Conservation (phyloP, 2,888 invertebrate genomes). For the Pherbina coryleti region DNA sequence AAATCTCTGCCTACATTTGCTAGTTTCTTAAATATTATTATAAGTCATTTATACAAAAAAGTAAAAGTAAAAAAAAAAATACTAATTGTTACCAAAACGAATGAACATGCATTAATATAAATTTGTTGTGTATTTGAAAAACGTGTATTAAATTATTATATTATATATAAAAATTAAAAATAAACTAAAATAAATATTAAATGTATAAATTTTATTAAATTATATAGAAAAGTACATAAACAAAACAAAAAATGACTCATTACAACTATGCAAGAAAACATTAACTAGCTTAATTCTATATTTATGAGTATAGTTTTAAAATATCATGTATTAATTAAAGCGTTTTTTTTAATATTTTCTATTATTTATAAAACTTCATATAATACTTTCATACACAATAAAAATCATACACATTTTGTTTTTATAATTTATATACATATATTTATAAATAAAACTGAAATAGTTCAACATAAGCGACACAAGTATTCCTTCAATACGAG, state of each 20-base stretch:
- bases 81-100: slow-evolving; percentile 14
- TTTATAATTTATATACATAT: slow-evolving; percentile 9
- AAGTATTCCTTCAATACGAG: slow-evolving; percentile 46
- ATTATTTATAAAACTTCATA: slow-evolving; percentile 26
- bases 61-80: slow-evolving; percentile 2
- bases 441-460: slow-evolving; percentile 18
- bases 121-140: slow-evolving; percentile 30
- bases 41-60: slow-evolving; percentile 47
- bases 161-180: slow-evolving; percentile 14
- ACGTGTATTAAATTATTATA: slow-evolving; percentile 29
- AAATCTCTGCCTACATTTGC: slow-evolving; percentile 39
- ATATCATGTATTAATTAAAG: background rate
- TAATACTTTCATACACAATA: background rate
- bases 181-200: slow-evolving; percentile 20
- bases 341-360: slow-evolving; percentile 7
- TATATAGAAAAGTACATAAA: slow-evolving; percentile 13
- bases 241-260: slow-evolving; percentile 35
- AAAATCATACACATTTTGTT: background rate
- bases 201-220: slow-evolving; percentile 33
- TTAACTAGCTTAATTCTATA: slow-evolving; percentile 30
- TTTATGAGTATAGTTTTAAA: no score
- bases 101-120: background rate
- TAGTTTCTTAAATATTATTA: slow-evolving; percentile 44
- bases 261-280: slow-evolving; percentile 23
- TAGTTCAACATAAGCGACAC: slow-evolving; percentile 33